A percentile compares a stretch with the other conserved stretches of the same genome.
These are phyloP conservation scores for Monochamus saltuarius DNA, from an alignment of 1,140 invertebrate genomes.

Conservation along the genomic window DNA sequence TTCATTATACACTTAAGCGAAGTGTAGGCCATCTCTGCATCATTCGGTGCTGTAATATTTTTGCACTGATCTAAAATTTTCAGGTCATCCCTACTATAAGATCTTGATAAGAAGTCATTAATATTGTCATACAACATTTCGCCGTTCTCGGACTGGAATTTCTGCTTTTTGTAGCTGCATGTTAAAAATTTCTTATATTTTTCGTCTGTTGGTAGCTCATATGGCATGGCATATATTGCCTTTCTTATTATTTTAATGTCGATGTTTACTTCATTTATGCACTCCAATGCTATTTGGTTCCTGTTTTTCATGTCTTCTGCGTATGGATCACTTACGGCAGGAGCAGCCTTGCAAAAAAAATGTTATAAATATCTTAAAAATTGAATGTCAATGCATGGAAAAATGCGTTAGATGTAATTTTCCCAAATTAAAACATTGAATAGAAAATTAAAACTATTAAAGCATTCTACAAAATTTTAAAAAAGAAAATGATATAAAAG, in stretches of 20 bases:
- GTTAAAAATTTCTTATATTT: constrained; percentile 36
- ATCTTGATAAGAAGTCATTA: constrained; percentile 14
- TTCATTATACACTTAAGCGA: constrained; percentile 23
- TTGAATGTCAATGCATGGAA: no score
- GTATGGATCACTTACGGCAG: not conserved
- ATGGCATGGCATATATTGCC: constrained; percentile 8
- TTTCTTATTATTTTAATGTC: constrained; percentile 21
- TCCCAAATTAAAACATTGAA: no score
- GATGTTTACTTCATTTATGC: constrained; percentile 28
- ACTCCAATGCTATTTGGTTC: constrained; percentile 24
- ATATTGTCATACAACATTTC: constrained; percentile 24
- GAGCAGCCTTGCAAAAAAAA: not conserved
- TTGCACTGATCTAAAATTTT: constrained; percentile 21
- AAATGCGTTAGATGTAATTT: no score
- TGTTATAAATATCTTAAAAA: not conserved
- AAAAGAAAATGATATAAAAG: no score
- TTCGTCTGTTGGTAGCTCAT: constrained; percentile 15
- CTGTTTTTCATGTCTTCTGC: constrained; percentile 11
- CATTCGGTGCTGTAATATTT: constrained; percentile 5
- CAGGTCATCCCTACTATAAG: constrained; percentile 17
- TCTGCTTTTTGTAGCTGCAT: constrained; percentile 40
- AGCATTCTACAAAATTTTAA: no score
- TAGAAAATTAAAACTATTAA: no score
- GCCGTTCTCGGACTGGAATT: constrained; percentile 30
- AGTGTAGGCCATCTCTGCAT: constrained; percentile 18